Percentiles rank a stretch among this genome's conserved stretches.
Evolutionary conservation across 35 echinoderm and acorn worm species (phyloP).

Genomic region (Patiria miniata): DNA sequence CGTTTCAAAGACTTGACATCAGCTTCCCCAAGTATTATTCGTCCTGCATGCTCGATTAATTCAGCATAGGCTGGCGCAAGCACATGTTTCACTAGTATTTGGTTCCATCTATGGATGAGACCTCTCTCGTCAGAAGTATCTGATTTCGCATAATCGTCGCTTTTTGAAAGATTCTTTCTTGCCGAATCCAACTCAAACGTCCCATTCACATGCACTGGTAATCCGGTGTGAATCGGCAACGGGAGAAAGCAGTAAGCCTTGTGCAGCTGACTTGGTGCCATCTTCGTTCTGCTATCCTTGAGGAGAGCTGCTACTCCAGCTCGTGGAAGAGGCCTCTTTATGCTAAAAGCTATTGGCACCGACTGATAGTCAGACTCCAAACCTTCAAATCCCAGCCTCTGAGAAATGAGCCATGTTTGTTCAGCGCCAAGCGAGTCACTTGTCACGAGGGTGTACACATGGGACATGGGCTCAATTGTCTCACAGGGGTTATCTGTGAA

Average conservation of each 20-base stretch:
- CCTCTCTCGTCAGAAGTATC: not conserved
- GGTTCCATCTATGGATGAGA: slow-evolving; percentile 58
- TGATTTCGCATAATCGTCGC: slow-evolving; percentile 37
- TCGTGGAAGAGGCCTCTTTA: slow-evolving; percentile 19
- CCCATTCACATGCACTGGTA: slow-evolving; percentile 86
- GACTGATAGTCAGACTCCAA: not conserved
- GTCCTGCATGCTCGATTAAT: not conserved
- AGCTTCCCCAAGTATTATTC: not conserved
- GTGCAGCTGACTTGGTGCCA: too few species aligned
- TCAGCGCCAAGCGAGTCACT: not conserved
- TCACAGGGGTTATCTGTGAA: not conserved
- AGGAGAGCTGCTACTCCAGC: slow-evolving; percentile 24
- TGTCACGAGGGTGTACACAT: not conserved
- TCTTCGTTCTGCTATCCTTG: not conserved
- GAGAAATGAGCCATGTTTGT: not conserved
- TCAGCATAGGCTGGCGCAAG: slow-evolving; percentile 59
- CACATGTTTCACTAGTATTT: slow-evolving; percentile 32
- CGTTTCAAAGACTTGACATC: not conserved
- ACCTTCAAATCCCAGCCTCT: slow-evolving; percentile 1
- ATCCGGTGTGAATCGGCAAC: slow-evolving; percentile 59
- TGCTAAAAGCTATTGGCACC: not conserved
- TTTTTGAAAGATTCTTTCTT: slow-evolving; percentile 64
- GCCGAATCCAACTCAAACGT: slow-evolving; percentile 78
- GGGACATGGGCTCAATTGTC: not conserved
- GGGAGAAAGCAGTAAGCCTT: slow-evolving; percentile 55